Percentiles rank a stretch among this genome's conserved stretches.
These are phyloP conservation scores for Paguma larvata DNA, from an alignment of 2,797 vertebrate genomes.

Conservation along the genomic window DNA sequence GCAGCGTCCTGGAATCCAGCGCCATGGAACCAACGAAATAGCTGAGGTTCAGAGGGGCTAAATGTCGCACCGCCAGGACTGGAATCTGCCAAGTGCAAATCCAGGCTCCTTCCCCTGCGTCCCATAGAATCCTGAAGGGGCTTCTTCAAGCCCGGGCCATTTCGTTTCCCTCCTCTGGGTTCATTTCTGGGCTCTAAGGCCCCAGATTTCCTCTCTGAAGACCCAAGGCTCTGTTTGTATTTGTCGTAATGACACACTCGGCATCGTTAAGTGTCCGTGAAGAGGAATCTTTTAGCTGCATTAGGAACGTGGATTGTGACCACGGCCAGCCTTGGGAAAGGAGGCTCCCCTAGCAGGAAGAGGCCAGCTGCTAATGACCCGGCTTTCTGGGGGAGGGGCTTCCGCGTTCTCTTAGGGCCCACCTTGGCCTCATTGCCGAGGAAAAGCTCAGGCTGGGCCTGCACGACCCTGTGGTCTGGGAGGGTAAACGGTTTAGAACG, in stretches of 20 bases:
- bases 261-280: slow-evolving; percentile 73
- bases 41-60: slow-evolving; percentile 34
- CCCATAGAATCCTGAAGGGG: slow-evolving; percentile 65
- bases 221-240: slow-evolving; percentile 77
- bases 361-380: slow-evolving; percentile 60
- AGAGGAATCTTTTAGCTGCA: slow-evolving; percentile 83
- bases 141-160: slow-evolving; percentile 68
- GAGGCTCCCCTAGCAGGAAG: slow-evolving; percentile 54
- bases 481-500: slow-evolving; percentile 71
- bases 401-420: slow-evolving; percentile 57
- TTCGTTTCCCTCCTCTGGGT: slow-evolving; percentile 66
- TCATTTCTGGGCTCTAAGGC: slow-evolving; percentile 66
- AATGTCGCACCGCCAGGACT: neutral
- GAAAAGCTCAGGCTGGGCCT: slow-evolving; percentile 54
- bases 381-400: neutral
- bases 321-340: slow-evolving; percentile 72
- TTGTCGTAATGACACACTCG: slow-evolving; percentile 69
- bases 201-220: slow-evolving; percentile 76
- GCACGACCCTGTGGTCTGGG: slow-evolving; percentile 42
- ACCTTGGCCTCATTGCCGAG: slow-evolving; percentile 67
- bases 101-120: neutral
- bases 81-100: slow-evolving; percentile 62
- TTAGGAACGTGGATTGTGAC: slow-evolving; percentile 71
- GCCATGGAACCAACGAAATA: slow-evolving; percentile 8
- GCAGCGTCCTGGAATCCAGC: neutral